Base-by-base conservation (phyloP, 2,797 vertebrate species). In the Xenops minutus region DNA sequence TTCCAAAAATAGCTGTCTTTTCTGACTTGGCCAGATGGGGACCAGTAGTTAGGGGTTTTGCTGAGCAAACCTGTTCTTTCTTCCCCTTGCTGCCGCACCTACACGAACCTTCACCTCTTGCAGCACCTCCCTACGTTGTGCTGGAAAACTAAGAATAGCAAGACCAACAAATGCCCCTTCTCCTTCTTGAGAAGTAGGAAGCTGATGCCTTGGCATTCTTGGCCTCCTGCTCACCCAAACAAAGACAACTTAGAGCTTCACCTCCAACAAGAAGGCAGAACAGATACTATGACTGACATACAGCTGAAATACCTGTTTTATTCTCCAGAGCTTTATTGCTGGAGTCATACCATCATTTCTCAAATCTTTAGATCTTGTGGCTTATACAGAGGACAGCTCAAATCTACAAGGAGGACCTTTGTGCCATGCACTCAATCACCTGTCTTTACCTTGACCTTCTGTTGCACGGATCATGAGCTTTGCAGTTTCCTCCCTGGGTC, bases 1-100 rank as follows among this genome's bases (percentile, higher is more conserved):
- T 87, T 94, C 71, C 74, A 82, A 56, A 85, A 94, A 20, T 7
- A 78, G 51, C 41, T 44, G 24, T 76, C 7, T 73, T 73, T 84
- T 73, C 43, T 92, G 63, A 63, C 54, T 43, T 43, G 43, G 14
- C 37, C 52, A 19, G 14, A 4, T 59, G 34, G 54, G 44, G 29
- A 71, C 43, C 13, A 23, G n/a, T 78, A 51, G 23, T 52, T 56
- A 3, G 16, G 4, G 4, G 68, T 75, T 81, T 34, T 77, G 59
- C 39, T 58, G 71, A 79, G 73, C n/a, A 74, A n/a, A 37, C 24
- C 14, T 54, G 7, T 66, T n/a, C 66, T 63, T 89, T 68, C 66
- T 68, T 88, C 48, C 41, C 54, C 37, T 80, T 1, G 1, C 49
- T 64, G 24, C 26, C 7, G 10, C 34, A 88, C 18, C 55, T 89